Evolutionary conservation across 2,888 invertebrate genomes (phyloP).

Genomic region (Thymelicus lineola): DNA sequence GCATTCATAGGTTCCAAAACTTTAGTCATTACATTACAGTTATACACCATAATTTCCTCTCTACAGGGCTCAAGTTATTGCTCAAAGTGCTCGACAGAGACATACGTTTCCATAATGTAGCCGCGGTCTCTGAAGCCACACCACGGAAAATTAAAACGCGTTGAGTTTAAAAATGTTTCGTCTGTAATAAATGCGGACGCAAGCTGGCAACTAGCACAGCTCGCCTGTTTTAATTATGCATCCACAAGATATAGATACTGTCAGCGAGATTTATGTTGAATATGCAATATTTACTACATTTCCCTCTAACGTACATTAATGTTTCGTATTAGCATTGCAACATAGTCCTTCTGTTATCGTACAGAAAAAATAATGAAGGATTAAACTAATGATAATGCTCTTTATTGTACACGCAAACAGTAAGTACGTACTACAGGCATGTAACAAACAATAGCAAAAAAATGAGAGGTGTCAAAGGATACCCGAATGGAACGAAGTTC

Average conservation of each 20-base stretch:
- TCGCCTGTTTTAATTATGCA: background rate
- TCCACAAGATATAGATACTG: background rate
- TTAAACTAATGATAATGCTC: too few species aligned
- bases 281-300: background rate
- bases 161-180: constrained; percentile 3
- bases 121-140: background rate
- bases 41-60: too few species aligned
- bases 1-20: too few species aligned
- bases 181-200: constrained; percentile 2
- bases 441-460: too few species aligned
- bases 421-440: too few species aligned
- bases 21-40: too few species aligned
- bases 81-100: too few species aligned
- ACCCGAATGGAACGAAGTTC: too few species aligned
- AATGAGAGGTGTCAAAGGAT: too few species aligned
- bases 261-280: background rate
- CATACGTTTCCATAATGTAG: background rate
- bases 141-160: background rate
- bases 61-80: too few species aligned
- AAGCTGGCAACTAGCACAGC: background rate
- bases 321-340: background rate
- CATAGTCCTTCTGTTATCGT: background rate
- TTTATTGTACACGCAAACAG: too few species aligned
- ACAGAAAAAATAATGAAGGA: too few species aligned
- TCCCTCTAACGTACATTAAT: background rate